A percentile compares a stretch with the other conserved stretches of the same genome.
Evolutionary conservation across 2,888 invertebrate species (phyloP).

Genomic region (Theodoxus fluviatilis): DNA sequence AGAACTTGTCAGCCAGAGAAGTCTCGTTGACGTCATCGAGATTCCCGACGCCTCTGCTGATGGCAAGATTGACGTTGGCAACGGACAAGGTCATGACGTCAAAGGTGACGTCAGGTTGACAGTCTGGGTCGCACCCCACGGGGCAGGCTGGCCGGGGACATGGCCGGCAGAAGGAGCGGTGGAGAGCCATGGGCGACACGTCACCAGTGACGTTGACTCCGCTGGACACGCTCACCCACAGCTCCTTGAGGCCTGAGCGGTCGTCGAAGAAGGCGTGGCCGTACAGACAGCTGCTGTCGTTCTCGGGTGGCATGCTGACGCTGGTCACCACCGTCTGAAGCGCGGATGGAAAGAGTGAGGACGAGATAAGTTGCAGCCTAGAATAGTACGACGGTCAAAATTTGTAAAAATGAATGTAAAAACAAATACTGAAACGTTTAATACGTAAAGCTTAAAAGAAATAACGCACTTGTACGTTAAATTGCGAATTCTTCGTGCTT

Average conservation of each 20-base stretch:
- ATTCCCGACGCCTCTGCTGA: not conserved
- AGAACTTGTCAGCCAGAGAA: not conserved
- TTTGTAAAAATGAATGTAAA: no score
- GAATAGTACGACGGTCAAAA: no score
- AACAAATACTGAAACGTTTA: no score
- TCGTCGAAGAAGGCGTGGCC: constrained; percentile 31
- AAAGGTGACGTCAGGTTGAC: constrained; percentile 1
- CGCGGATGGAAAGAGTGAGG: no score
- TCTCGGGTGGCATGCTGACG: constrained; percentile 23
- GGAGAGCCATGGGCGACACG: constrained; percentile 12
- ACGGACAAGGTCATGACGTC: constrained; percentile 1
- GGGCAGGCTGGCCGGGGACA: constrained; percentile 27
- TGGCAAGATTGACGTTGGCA: not conserved
- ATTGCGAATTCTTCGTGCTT: no score
- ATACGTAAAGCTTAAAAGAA: no score
- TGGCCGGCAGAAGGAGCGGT: constrained; percentile 25
- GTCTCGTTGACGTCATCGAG: not conserved
- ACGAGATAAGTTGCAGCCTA: no score
- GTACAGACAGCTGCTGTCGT: constrained; percentile 27
- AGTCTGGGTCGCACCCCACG: constrained; percentile 27
- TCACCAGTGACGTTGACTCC: constrained; percentile 19
- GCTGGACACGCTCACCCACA: constrained; percentile 31
- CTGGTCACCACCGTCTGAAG: constrained; percentile 23
- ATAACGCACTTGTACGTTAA: no score
- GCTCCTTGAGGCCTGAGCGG: constrained; percentile 29